Base-by-base conservation (phyloP, 2,888 invertebrate species). In the Leucophenga montana region DNA sequence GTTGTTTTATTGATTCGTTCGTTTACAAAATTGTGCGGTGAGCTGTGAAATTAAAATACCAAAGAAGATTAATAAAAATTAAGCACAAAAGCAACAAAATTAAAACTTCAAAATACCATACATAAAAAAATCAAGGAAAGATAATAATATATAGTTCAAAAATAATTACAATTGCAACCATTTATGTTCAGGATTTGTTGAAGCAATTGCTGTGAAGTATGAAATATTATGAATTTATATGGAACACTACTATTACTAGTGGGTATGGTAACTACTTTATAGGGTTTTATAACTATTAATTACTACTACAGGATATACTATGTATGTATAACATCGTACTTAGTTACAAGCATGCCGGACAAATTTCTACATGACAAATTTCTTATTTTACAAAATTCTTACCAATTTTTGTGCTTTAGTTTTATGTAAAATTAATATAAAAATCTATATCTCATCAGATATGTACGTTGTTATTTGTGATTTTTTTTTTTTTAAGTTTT, bases 11-110 rank as follows among this genome's bases (percentile, higher is more conserved):
- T 79, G 80, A 81, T 77, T 78, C 80, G 82, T 78, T 78, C 77
- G 77, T 81, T 83, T 85, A 86, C 79, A 80, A 76, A 79, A 85
- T 79, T 74, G 82, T 82, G 80, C 85, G 85, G 76, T 83, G 86
- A 75, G 85, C 85, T 85, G 75, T 71, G 64, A 61, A 59, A 66
- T 22, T 11, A 14, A 67, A 11, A 61, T 31, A 13, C 22, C 31
- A 3, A 14, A 67, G 5, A 14, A 67, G 5, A 46, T 66, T 62
- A 72, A 59, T 54, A 27, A 67, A 31, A 67, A 44, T 27, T 2
- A 8, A 8, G 22, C 16, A 14, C 8, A 5, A 31, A 16, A 67
- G 14, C 5, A 46, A n/a, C 57, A 54, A 65, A 61, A 76, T 44
- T 66, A 67, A 67, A 39, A 27, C 27, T 27, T 27, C 27, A 27